Conservation (phyloP, 2,888 invertebrate genomes). For the Melieria picta region DNA sequence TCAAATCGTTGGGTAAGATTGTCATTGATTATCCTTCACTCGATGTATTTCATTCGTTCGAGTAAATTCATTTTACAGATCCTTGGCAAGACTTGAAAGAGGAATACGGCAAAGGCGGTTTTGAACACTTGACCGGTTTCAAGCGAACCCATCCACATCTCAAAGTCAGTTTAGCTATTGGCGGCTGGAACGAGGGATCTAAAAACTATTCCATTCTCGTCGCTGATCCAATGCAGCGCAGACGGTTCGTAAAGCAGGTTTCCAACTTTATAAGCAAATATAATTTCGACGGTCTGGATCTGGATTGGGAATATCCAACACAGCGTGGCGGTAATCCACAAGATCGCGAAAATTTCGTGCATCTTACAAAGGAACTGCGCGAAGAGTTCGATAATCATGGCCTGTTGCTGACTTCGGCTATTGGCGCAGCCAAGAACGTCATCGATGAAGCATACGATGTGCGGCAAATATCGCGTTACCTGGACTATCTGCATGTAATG, state of each 20-base stretch:
- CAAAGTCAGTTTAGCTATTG: conserved; percentile 80
- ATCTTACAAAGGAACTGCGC: conserved; percentile 80
- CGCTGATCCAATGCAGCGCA: conserved; percentile 71
- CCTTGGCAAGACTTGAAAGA: conserved; percentile 81
- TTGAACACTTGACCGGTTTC: conserved; percentile 74
- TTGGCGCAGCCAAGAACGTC: conserved; percentile 80
- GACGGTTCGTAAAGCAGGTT: conserved; percentile 76
- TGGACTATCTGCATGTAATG: conserved; percentile 85
- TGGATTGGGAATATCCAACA: conserved; percentile 87
- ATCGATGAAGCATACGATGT: conserved; percentile 84
- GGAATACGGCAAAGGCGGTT: conserved; percentile 78
- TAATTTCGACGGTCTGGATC: conserved; percentile 64
- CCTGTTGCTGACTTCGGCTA: conserved; percentile 81
- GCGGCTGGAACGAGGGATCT: conserved; percentile 93
- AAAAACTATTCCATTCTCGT: conserved; percentile 70
- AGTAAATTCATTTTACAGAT: conserved; percentile 67
- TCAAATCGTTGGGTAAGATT: conserved; percentile 75
- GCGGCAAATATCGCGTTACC: conserved; percentile 73
- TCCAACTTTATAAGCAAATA: conserved; percentile 71
- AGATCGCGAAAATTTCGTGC: conserved; percentile 82
- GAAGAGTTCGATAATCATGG: conserved; percentile 75
- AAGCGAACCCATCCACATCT: conserved; percentile 77
- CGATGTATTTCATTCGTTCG: neutral
- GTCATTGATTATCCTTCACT: neutral
- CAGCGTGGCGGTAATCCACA: conserved; percentile 78